These are phyloP conservation scores for Euwallacea fornicatus DNA, from an alignment of 1,140 invertebrate species.

Conservation along the genomic window DNA sequence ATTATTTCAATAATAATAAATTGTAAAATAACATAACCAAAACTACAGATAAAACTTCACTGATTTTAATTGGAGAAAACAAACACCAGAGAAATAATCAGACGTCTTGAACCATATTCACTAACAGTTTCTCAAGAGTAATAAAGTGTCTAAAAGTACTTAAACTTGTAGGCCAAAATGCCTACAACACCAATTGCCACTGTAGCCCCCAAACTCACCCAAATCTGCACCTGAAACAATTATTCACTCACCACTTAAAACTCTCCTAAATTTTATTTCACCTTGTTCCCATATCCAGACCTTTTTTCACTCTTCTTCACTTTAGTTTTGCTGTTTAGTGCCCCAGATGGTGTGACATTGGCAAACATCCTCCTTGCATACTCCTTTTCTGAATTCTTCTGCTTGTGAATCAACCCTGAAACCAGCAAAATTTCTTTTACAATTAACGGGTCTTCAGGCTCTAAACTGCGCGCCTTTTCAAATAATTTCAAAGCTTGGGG, in stretches of 20 bases:
- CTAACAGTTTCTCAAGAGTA: no score
- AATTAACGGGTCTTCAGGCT: slow-evolving; percentile 45
- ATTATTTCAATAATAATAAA: no score
- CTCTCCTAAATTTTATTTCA: not conserved
- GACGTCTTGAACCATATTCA: no score
- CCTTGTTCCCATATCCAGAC: not conserved
- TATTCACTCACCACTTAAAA: not conserved
- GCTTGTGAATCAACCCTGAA: slow-evolving; percentile 45
- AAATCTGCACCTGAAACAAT: slow-evolving; percentile 57
- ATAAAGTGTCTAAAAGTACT: slow-evolving; percentile 49
- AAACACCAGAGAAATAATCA: no score
- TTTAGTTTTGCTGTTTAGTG: not conserved
- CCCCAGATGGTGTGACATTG: slow-evolving; percentile 8
- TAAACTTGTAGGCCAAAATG: slow-evolving; percentile 63
- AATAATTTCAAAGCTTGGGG: slow-evolving; percentile 44
- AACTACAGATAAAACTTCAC: no score
- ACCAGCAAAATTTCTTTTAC: slow-evolving; percentile 45
- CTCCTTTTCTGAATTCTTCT: slow-evolving; percentile 48
- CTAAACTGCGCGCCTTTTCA: slow-evolving; percentile 45
- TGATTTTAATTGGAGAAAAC: no score
- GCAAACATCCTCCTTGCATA: slow-evolving; percentile 49
- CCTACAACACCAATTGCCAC: slow-evolving; percentile 62
- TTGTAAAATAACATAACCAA: no score
- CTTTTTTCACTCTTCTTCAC: slow-evolving; percentile 9
- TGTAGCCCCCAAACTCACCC: slow-evolving; percentile 62